Evolutionary conservation across 2,797 vertebrate genomes (phyloP).

Genomic region (Falco cherrug): DNA sequence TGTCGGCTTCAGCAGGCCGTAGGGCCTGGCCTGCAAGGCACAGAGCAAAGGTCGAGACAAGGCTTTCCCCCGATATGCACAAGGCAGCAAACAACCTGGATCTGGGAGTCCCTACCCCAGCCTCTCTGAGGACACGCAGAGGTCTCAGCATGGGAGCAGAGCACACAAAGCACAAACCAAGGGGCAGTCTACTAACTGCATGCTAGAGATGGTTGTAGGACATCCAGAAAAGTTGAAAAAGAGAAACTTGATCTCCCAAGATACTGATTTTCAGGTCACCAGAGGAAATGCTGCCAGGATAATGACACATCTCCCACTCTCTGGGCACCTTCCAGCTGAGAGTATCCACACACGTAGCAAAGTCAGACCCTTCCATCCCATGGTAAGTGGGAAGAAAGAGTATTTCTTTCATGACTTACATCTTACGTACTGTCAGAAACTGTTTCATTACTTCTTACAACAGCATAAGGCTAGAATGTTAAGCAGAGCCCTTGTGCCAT

Average conservation of each 20-base stretch:
- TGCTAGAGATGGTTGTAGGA: not conserved
- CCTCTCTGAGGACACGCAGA: not conserved
- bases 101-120: not conserved
- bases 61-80: not conserved
- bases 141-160: not conserved
- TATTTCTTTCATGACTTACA: no score
- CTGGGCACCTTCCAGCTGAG: not conserved
- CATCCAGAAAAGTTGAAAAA: not conserved
- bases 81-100: not conserved
- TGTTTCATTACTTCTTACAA: not conserved
- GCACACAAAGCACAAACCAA: fast-evolving
- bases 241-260: not conserved
- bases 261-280: not conserved
- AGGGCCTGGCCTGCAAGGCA: conserved; percentile 78
- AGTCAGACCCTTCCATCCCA: not conserved
- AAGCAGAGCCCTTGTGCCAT: not conserved
- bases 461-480: not conserved
- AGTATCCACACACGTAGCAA: not conserved
- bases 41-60: conserved; percentile 40
- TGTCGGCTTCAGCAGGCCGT: conserved; percentile 81
- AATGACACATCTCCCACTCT: not conserved
- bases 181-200: not conserved
- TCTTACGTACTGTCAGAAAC: not conserved
- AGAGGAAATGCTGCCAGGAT: not conserved
- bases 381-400: not conserved